phyloP scores from a whole-genome alignment of 2,888 invertebrate genomes.

The Arctia plantaginis region DNA sequence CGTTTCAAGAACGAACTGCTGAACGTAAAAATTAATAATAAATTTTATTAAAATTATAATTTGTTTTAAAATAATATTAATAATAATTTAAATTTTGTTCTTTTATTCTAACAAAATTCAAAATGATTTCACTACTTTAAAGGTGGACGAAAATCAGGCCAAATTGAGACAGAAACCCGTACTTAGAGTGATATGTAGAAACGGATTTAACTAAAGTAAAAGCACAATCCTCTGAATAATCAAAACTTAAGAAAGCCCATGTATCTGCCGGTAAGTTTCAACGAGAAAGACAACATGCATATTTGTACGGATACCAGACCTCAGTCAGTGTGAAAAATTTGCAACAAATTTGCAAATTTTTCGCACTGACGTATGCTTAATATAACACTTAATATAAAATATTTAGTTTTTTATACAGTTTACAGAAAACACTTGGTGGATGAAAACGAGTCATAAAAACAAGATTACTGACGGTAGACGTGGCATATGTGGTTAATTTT shows the following conservation, averaged over 20 bases:
- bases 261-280: not conserved
- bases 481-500: constrained; percentile 27
- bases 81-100: no score
- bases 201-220: not conserved
- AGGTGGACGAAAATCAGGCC: not conserved
- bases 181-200: not conserved
- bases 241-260: not conserved
- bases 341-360: not conserved
- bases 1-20: constrained; percentile 1
- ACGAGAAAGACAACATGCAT: not conserved
- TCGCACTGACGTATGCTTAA: not conserved
- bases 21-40: no score
- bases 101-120: no score
- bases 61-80: no score
- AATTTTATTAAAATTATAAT: no score
- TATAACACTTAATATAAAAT: not conserved
- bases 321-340: no score
- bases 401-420: not conserved
- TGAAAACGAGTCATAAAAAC: not conserved
- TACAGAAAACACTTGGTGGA: not conserved
- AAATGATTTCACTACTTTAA: not conserved
- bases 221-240: not conserved
- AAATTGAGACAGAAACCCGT: not conserved
- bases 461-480: not conserved
- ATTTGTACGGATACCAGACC: not conserved